Evolutionary conservation across 2,888 invertebrate genomes (phyloP).

Genomic region (Dryocosmus kuriphilus): DNA sequence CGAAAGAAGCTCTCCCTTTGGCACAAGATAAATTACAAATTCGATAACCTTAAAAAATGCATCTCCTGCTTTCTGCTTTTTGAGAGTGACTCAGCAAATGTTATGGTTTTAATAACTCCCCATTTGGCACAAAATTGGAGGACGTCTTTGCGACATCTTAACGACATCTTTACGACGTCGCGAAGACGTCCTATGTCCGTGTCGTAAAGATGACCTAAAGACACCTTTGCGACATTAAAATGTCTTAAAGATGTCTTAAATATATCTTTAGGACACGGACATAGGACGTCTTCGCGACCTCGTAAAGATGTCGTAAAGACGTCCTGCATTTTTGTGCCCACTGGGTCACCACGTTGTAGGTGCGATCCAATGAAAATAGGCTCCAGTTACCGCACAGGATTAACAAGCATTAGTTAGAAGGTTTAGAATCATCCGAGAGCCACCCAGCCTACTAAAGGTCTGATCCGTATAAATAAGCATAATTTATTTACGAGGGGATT

Average conservation of each 20-base stretch:
- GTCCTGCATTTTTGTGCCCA: too few species aligned
- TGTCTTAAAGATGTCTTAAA: too few species aligned
- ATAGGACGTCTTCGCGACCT: too few species aligned
- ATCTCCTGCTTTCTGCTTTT: conserved; percentile 46
- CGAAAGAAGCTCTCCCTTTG: conserved; percentile 45
- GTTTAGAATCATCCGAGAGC: conserved; percentile 68
- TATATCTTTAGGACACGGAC: too few species aligned
- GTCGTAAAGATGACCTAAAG: too few species aligned
- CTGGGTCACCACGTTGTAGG: conserved; percentile 59
- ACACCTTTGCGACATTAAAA: too few species aligned
- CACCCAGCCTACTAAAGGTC: conserved; percentile 60
- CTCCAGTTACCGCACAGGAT: conserved; percentile 71
- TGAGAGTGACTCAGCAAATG: conserved; percentile 57
- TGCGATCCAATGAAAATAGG: conserved; percentile 68
- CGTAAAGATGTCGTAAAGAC: too few species aligned
- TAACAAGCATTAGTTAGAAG: conserved; percentile 68
- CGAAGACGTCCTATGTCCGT: too few species aligned
- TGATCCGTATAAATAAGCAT: conserved; percentile 66
- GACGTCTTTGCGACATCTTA: too few species aligned
- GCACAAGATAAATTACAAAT: conserved; percentile 64
- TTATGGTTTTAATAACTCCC: conserved; percentile 72
- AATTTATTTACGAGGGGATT: conserved; percentile 47
- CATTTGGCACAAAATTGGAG: too few species aligned
- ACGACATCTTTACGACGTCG: too few species aligned
- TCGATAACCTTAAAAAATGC: conserved; percentile 58